Conservation (phyloP, 2,888 invertebrate species). For the Danaus chrysippus region DNA sequence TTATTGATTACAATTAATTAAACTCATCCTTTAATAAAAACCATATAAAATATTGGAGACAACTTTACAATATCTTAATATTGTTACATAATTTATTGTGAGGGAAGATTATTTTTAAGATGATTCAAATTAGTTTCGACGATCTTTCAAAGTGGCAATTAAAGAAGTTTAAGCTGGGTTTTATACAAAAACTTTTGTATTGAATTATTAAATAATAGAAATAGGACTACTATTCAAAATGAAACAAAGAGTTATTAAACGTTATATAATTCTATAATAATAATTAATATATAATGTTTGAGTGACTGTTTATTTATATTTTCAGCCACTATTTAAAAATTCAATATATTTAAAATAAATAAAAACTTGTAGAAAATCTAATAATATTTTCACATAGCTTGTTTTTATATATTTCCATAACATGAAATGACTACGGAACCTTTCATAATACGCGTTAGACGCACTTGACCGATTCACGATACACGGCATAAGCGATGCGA, state of each 20-base stretch:
- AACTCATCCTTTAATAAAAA: not conserved
- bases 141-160: not conserved
- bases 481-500: not conserved
- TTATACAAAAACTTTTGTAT: not conserved
- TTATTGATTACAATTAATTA: no score
- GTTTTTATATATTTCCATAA: not conserved
- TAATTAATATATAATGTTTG: no score
- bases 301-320: no score
- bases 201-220: conserved; percentile 2
- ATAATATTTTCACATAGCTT: no score
- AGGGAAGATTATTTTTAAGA: conserved; percentile 1
- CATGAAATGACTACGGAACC: not conserved
- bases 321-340: no score
- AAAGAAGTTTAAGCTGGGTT: not conserved
- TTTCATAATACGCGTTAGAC: conserved; percentile 2
- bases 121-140: conserved; percentile 1
- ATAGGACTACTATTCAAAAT: not conserved
- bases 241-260: no score
- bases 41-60: not conserved
- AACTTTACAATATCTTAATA: not conserved
- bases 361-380: no score
- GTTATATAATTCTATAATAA: no score
- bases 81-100: not conserved
- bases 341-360: no score
- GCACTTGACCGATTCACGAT: not conserved